phyloP scores from a whole-genome alignment of 2,888 invertebrate genomes.

The Xylota sylvarum region DNA sequence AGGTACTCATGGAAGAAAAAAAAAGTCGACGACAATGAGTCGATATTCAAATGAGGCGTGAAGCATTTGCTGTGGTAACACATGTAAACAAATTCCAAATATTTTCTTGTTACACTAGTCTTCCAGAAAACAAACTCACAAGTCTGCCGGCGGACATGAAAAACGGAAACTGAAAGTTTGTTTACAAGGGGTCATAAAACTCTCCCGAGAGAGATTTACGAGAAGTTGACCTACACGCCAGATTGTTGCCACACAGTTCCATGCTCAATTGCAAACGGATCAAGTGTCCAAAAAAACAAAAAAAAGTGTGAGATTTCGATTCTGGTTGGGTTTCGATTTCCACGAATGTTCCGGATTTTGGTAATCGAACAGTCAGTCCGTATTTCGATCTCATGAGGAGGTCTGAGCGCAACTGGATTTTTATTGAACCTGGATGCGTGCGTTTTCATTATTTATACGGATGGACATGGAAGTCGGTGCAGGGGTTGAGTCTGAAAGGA shows the following conservation, averaged over 20 bases:
- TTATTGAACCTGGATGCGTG: constrained; percentile 24
- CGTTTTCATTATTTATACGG: constrained; percentile 1
- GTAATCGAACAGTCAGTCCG: constrained; percentile 26
- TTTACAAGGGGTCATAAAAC: constrained; percentile 73
- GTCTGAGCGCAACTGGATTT: constrained; percentile 54
- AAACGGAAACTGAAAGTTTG: constrained; percentile 64
- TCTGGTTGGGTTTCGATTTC: constrained; percentile 57
- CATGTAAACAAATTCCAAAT: constrained; percentile 46
- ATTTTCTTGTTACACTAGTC: constrained; percentile 21
- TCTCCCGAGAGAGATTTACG: constrained; percentile 47
- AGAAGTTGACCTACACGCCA: constrained; percentile 52
- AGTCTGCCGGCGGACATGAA: constrained; percentile 53
- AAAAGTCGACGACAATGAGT: neutral
- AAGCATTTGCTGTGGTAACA: constrained; percentile 21
- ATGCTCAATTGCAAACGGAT: constrained; percentile 51
- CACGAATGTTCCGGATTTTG: constrained; percentile 44
- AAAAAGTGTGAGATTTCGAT: constrained; percentile 65
- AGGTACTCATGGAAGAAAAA: too few species aligned
- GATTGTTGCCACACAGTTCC: constrained; percentile 43
- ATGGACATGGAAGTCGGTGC: neutral
- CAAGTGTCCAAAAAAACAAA: constrained; percentile 1
- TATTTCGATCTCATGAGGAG: constrained; percentile 35
- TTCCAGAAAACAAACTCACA: constrained; percentile 32
- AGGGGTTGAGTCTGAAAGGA: neutral
- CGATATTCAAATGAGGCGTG: constrained; percentile 21